Evolutionary conservation across 2,113 vertebrate species (phyloP), one percentile per base, ranked within the genome.

Genomic region (Hymenochirus boettgeri): DNA sequence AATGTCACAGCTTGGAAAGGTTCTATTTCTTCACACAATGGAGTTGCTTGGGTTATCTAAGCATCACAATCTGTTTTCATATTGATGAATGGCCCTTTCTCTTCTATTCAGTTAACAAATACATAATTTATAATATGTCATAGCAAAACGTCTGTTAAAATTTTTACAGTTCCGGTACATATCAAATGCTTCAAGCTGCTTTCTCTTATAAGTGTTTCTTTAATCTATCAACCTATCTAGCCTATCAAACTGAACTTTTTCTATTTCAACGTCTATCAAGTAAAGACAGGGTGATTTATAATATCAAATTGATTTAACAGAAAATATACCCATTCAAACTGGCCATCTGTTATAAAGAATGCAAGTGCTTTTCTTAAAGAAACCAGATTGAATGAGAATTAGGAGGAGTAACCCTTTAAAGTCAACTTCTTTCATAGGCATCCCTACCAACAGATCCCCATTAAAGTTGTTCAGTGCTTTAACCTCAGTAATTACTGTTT

Each of bases 1-100:
- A 69, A 69, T 69, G 65, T 69, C 65, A 69, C 33, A 17, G 65
- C 56, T 53, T 48, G 33, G 54, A 58, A 58, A 58, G 64, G 55
- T 33, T 52, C 56, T 60, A 59, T 69, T 69, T 57, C 27, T 21
- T 45, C 13, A 24, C 48, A 69, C 47, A 60, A 52, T 60, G 31
- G 11, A 46, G 21, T 27, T 4, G 47, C 33, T 22, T 15, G 8
- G 21, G 47, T 60, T 60, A 69, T 69, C 65, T 53, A 31, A 35
- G 1, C 47, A 53, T 42, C 33, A 53, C 24, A 29, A 53, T 60
- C 57, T 58, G 7, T 52, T 58, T 29, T 66, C 18, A 58, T 50
- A 39, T 52, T 58, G 21, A 66, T 39, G 57, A 55, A 61, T 19
- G 31, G 11, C 23, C 48, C 55, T 26, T 37, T 51, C 55, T 66